A percentile compares a stretch with the other conserved stretches of the same genome.
phyloP scores from a whole-genome alignment of 2,797 vertebrate genomes.

The Sarcophilus harrisii region DNA sequence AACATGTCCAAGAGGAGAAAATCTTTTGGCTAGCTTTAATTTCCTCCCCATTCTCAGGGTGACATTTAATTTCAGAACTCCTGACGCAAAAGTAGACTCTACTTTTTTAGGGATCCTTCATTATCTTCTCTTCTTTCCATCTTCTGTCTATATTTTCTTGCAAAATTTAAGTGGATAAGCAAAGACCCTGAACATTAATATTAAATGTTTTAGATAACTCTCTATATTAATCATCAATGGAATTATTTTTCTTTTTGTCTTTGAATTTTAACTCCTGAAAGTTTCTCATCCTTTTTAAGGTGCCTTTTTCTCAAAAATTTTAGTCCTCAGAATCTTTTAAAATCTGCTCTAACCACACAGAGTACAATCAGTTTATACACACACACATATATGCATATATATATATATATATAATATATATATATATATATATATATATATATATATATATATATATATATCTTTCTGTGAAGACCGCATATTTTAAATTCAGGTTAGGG shows the following conservation, averaged over 20 bases:
- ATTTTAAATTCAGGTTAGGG: too few relatives aligned
- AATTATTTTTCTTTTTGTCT: neutral
- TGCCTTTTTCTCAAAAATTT: neutral
- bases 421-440: too few relatives aligned
- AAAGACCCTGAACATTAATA: neutral
- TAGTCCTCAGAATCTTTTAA: neutral
- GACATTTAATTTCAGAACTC: neutral
- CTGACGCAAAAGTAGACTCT: neutral
- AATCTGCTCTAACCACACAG: neutral
- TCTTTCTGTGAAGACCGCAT: too few relatives aligned
- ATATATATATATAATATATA: accelerated
- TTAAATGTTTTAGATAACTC: neutral
- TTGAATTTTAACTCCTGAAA: neutral
- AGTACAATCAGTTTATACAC: too few relatives aligned
- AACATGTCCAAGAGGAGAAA: neutral
- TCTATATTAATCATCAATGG: neutral
- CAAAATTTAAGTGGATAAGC: neutral
- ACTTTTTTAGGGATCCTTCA: neutral
- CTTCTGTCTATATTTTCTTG: neutral
- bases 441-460: too few relatives aligned
- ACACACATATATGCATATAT: accelerated
- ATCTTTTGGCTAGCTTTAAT: neutral
- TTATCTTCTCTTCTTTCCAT: neutral
- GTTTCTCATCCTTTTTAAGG: neutral
- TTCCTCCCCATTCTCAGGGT: neutral